Conservation (phyloP, 92 coral and sea anemone genomes). For the Paramuricea clavata region DNA sequence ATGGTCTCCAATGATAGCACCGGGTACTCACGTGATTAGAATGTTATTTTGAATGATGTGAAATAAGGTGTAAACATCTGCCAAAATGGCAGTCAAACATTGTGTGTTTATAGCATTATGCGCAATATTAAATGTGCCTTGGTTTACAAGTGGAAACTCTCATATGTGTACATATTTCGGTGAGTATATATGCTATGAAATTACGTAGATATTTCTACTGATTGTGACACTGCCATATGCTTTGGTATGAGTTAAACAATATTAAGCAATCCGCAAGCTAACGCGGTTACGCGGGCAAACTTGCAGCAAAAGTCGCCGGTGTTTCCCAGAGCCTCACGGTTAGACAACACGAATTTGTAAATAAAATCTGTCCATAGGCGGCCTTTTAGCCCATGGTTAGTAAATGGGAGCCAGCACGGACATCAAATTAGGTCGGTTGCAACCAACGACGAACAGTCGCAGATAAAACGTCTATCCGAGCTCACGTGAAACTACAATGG, state of each 20-base stretch:
- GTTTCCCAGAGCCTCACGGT: too few species aligned
- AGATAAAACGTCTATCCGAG: neutral
- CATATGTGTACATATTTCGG: constrained; percentile 68
- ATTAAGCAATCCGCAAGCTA: neutral
- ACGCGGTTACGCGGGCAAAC: too few species aligned
- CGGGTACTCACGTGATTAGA: constrained; percentile 11
- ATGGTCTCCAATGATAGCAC: too few species aligned
- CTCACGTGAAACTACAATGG: neutral
- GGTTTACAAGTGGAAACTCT: constrained; percentile 42
- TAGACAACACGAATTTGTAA: too few species aligned
- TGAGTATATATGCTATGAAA: constrained; percentile 23
- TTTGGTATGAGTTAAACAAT: neutral
- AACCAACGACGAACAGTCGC: neutral
- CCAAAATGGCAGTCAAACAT: constrained; percentile 17
- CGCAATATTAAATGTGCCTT: constrained; percentile 24
- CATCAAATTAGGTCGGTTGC: neutral
- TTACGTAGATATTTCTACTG: neutral
- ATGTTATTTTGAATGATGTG: constrained; percentile 32
- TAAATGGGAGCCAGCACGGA: neutral
- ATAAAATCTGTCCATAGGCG: too few species aligned
- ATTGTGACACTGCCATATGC: neutral
- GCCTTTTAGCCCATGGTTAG: too few species aligned
- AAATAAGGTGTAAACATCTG: neutral
- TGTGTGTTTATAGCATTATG: neutral
- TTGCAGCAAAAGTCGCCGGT: too few species aligned